A percentile compares a stretch with the other conserved stretches of the same genome.
phyloP scores from a whole-genome alignment of 37 sponge, comb jelly and placozoan species.

The Geodia barretti region DNA sequence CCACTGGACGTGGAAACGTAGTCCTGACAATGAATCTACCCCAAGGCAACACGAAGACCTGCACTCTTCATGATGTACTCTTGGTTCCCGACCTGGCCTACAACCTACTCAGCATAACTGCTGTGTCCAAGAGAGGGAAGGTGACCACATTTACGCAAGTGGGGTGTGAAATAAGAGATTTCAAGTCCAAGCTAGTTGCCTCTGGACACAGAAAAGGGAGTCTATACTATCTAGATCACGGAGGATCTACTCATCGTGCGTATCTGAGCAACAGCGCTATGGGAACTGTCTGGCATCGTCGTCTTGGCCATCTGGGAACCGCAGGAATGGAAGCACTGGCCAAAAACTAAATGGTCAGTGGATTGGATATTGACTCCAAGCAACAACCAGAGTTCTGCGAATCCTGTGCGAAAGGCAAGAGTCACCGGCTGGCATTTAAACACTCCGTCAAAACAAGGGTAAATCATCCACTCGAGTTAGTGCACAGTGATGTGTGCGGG shows the following conservation, averaged over 20 bases:
- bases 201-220: constrained; percentile 21
- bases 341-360: constrained; percentile 25
- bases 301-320: constrained; percentile 50
- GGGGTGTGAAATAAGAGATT: constrained; percentile 9
- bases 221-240: constrained; percentile 41
- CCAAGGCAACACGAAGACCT: too few species aligned
- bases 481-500: constrained; percentile 62
- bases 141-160: constrained; percentile 5
- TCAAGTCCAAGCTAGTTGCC: constrained; percentile 30
- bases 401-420: constrained; percentile 45
- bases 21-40: background rate
- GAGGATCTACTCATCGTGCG: background rate
- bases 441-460: constrained; percentile 1
- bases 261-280: background rate
- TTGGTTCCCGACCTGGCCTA: too few species aligned
- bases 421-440: constrained; percentile 15
- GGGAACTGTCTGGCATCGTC: constrained; percentile 26
- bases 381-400: constrained; percentile 41
- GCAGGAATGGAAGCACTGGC: constrained; percentile 23
- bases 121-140: constrained; percentile 4
- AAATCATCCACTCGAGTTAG: constrained; percentile 25
- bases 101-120: constrained; percentile 17
- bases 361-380: constrained; percentile 18
- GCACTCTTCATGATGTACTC: too few species aligned
- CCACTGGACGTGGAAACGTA: background rate